These are phyloP conservation scores for Arnoldichthys spilopterus DNA, from an alignment of 2,797 vertebrate species.

Conservation along the genomic window DNA sequence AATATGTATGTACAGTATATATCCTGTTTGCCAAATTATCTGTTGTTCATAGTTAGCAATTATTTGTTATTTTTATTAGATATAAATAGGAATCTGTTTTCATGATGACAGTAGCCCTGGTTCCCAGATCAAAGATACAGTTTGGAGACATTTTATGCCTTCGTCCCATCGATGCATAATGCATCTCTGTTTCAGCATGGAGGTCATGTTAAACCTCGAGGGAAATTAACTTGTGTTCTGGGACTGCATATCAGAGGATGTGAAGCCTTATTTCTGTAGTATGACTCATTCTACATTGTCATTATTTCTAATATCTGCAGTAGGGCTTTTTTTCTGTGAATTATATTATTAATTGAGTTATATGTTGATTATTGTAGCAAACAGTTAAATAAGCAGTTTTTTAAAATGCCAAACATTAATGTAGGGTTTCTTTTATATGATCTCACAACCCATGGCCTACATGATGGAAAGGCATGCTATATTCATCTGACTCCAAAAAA, in stretches of 20 bases:
- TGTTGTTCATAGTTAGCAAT: not conserved
- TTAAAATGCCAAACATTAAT: not conserved
- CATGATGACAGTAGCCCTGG: conserved; percentile 5
- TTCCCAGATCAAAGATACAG: conserved; percentile 19
- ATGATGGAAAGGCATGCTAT: too few species aligned
- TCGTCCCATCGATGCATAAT: conserved; percentile 23
- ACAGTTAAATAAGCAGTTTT: not conserved
- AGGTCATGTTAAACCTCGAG: conserved; percentile 14
- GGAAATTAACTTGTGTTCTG: conserved; percentile 19
- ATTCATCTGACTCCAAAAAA: too few species aligned
- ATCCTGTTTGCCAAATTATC: not conserved
- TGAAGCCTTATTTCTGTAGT: conserved; percentile 10
- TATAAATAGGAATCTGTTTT: conserved; percentile 14
- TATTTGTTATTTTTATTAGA: not conserved
- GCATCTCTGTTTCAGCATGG: conserved; percentile 23
- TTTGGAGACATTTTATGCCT: not conserved
- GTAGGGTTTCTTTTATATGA: too few species aligned
- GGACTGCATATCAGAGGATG: conserved; percentile 6
- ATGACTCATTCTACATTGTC: conserved; percentile 6
- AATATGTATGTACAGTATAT: too few species aligned
- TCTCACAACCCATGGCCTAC: too few species aligned
- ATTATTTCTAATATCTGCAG: not conserved
- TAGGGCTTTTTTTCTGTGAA: not conserved
- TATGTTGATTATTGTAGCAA: not conserved
- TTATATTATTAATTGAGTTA: not conserved